Conservation (phyloP, 2,113 vertebrate genomes). For the Istiophorus platypterus region DNA sequence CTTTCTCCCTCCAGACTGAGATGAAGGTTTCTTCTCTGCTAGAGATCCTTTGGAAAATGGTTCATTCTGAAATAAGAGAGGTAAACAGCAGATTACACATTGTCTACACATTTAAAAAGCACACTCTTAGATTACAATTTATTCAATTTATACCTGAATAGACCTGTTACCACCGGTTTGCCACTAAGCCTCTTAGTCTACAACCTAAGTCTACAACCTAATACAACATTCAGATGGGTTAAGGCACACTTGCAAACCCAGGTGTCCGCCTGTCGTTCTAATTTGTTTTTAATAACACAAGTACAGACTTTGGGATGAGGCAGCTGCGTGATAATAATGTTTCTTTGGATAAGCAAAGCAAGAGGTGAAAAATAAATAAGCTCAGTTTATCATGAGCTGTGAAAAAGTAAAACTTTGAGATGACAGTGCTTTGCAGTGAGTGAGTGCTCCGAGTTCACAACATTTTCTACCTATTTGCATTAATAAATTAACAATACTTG, state of each 20-base stretch:
- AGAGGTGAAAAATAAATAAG: neutral
- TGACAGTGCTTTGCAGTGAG: too few relatives aligned
- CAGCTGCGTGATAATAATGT: slow-evolving; percentile 8
- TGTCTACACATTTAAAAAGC: neutral
- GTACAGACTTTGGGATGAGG: neutral
- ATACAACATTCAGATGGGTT: neutral
- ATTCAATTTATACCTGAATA: too few relatives aligned
- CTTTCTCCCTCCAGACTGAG: slow-evolving; percentile 76
- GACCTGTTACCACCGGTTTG: neutral
- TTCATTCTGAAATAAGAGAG: slow-evolving; percentile 43
- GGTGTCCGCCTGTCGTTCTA: neutral
- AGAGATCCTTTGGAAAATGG: slow-evolving; percentile 32
- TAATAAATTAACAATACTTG: too few relatives aligned
- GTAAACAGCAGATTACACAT: neutral
- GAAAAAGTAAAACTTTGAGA: too few relatives aligned
- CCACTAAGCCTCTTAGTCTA: too few relatives aligned
- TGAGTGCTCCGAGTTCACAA: too few relatives aligned
- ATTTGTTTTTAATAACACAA: neutral
- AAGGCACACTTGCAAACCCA: slow-evolving; percentile 8
- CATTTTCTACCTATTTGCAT: too few relatives aligned
- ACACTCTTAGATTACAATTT: neutral
- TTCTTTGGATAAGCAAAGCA: neutral
- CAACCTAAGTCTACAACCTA: neutral
- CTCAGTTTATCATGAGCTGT: too few relatives aligned
- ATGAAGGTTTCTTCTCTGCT: slow-evolving; percentile 44